Conservation (phyloP, 2,113 vertebrate species). For the Heterocephalus glaber region DNA sequence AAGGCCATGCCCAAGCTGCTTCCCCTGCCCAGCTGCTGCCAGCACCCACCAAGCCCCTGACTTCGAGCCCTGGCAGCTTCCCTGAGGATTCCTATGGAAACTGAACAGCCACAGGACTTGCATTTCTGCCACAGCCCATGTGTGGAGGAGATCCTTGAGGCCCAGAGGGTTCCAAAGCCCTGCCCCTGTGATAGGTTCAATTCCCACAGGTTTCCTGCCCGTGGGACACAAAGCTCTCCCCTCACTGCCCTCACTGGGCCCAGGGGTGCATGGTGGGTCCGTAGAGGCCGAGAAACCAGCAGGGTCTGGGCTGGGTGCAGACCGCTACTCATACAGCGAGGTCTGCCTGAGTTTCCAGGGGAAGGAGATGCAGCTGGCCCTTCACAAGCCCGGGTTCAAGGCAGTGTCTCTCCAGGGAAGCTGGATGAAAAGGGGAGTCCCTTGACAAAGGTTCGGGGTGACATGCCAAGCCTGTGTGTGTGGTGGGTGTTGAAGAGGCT, state of each 20-base stretch:
- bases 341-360: background rate
- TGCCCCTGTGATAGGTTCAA: background rate
- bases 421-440: background rate
- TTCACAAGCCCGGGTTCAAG: background rate
- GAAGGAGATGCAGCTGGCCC: background rate
- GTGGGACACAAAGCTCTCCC: background rate
- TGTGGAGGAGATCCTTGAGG: background rate
- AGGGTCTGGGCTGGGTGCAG: background rate
- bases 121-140: background rate
- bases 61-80: background rate
- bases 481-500: background rate
- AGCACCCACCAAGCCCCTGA: background rate
- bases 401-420: background rate
- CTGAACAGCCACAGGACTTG: background rate
- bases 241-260: background rate
- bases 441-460: background rate
- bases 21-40: background rate
- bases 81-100: background rate
- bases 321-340: background rate
- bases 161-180: background rate
- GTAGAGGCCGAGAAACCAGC: background rate
- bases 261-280: background rate
- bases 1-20: background rate
- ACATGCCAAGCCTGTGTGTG: background rate
- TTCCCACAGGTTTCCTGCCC: background rate